Evolutionary conservation across 2,797 vertebrate genomes (phyloP).

Genomic region (Tenualosa ilisha): DNA sequence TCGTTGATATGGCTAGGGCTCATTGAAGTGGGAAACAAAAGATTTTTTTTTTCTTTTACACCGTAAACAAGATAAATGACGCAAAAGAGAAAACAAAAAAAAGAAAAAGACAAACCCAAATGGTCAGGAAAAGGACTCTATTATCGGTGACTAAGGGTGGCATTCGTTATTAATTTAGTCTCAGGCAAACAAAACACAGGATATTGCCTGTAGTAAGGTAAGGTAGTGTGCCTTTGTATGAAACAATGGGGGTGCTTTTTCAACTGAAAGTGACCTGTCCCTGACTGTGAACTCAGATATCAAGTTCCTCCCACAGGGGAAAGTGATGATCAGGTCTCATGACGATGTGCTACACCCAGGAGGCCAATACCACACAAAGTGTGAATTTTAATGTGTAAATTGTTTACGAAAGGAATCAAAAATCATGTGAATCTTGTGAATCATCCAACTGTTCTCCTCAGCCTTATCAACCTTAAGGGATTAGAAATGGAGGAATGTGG

Average conservation of each 20-base stretch:
- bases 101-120: not conserved
- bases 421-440: slow-evolving; percentile 22
- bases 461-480: not conserved
- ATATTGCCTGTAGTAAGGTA: no score
- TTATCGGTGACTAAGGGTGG: slow-evolving; percentile 8
- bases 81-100: not conserved
- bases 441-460: slow-evolving; percentile 7
- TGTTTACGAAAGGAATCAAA: not conserved
- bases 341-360: not conserved
- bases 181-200: slow-evolving; percentile 42
- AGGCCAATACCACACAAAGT: not conserved
- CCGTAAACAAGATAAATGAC: slow-evolving; percentile 1
- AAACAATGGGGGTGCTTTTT: slow-evolving; percentile 11
- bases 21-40: slow-evolving; percentile 11
- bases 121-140: not conserved
- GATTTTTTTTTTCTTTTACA: not conserved
- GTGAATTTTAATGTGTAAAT: slow-evolving; percentile 7
- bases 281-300: not conserved
- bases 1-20: not conserved
- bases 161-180: slow-evolving; percentile 50
- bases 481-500: not conserved
- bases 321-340: slow-evolving; percentile 18
- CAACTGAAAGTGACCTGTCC: slow-evolving; percentile 27
- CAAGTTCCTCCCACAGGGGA: slow-evolving; percentile 17
- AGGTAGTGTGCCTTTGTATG: slow-evolving; percentile 39